These are phyloP conservation scores for Megaleporinus macrocephalus DNA, from an alignment of 2,113 vertebrate species.

Conservation along the genomic window DNA sequence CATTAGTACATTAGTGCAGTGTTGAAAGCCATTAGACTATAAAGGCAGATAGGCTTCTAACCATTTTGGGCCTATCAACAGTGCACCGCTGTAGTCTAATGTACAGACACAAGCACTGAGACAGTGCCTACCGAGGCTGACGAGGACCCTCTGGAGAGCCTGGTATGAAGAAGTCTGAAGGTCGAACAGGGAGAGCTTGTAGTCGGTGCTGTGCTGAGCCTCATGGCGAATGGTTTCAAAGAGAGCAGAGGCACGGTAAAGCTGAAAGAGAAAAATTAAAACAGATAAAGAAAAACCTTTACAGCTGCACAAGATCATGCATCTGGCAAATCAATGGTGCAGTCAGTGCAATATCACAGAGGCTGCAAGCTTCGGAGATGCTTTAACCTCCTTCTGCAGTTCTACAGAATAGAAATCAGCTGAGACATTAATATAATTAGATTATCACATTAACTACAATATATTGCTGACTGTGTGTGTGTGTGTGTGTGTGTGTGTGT, in stretches of 20 bases:
- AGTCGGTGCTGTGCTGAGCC: conserved; percentile 90
- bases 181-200: conserved; percentile 93
- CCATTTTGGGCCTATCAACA: background rate
- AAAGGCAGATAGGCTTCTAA: background rate
- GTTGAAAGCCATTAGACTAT: background rate
- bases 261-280: conserved; percentile 69
- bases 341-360: background rate
- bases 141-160: conserved; percentile 93
- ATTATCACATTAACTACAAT: too few relatives aligned
- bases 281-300: background rate
- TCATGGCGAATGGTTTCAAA: conserved; percentile 93
- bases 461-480: too few relatives aligned
- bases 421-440: too few relatives aligned
- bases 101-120: background rate
- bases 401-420: too few relatives aligned
- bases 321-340: background rate
- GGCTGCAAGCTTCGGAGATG: background rate
- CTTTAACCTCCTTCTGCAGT: too few relatives aligned
- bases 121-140: conserved; percentile 85
- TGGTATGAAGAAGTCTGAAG: conserved; percentile 95
- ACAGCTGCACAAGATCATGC: background rate
- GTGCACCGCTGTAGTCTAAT: background rate
- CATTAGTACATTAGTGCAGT: too few relatives aligned
- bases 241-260: conserved; percentile 88
- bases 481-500: too few relatives aligned